Conservation (phyloP, 2,888 invertebrate species). For the Electrophaes corylata region DNA sequence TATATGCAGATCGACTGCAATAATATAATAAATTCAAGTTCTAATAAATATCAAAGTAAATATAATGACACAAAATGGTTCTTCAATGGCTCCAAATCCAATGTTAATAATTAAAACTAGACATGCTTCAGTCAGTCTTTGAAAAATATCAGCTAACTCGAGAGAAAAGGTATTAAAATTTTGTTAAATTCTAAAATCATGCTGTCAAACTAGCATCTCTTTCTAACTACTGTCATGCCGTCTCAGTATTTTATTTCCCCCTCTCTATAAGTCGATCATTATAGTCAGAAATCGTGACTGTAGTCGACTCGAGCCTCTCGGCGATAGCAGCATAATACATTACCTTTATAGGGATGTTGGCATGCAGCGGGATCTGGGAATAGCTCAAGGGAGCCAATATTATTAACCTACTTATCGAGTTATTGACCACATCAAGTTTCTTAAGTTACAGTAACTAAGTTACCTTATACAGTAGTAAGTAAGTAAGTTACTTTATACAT, state of each 20-base stretch:
- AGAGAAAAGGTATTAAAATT: slow-evolving; percentile 13
- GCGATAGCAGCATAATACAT: not conserved
- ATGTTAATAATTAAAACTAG: slow-evolving; percentile 51
- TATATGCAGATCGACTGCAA: slow-evolving; percentile 35
- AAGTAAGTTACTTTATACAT: no score
- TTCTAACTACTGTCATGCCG: slow-evolving; percentile 52
- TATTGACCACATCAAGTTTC: slow-evolving; percentile 3
- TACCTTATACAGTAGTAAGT: no score
- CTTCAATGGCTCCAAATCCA: slow-evolving; percentile 40
- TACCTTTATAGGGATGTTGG: slow-evolving; percentile 6
- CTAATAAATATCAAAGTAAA: slow-evolving; percentile 31
- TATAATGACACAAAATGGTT: slow-evolving; percentile 28
- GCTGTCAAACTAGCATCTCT: slow-evolving; percentile 47
- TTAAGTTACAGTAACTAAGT: no score
- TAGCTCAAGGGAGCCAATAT: slow-evolving; percentile 3
- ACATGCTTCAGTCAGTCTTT: slow-evolving; percentile 76
- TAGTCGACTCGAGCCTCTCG: not conserved
- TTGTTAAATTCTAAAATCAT: slow-evolving; percentile 48
- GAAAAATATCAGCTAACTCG: slow-evolving; percentile 22
- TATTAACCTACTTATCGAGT: not conserved
- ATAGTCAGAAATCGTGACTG: not conserved
- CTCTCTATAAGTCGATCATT: not conserved
- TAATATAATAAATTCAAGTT: slow-evolving; percentile 32
- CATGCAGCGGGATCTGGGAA: slow-evolving; percentile 14
- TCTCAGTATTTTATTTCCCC: slow-evolving; percentile 6